phyloP scores from a whole-genome alignment of 1,140 invertebrate genomes.

The Heterodera carotae region DNA sequence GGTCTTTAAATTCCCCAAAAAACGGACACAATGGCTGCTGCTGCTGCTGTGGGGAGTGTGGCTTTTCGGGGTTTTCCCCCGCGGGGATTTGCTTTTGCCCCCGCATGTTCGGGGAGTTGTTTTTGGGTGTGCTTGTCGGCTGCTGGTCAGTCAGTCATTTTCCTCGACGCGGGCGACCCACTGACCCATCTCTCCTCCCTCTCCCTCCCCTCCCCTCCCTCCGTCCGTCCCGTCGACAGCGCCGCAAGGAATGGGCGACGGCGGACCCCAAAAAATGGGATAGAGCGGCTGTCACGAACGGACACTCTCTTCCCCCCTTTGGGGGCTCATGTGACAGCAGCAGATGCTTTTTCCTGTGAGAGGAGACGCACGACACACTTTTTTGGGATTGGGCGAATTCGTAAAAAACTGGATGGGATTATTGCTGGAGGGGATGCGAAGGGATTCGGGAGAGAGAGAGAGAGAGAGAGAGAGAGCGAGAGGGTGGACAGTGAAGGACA shows the following conservation, averaged over 20 bases:
- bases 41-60: too few species aligned
- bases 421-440: background rate
- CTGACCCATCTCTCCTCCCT: background rate
- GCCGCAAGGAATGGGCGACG: background rate
- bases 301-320: background rate
- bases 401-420: background rate
- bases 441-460: background rate
- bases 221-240: too few species aligned
- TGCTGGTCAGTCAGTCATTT: background rate
- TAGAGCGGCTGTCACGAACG: constrained; percentile 1
- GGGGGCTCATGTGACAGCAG: background rate
- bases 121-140: background rate
- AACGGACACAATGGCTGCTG: background rate
- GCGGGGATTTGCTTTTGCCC: background rate
- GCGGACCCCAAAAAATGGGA: background rate
- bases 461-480: background rate
- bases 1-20: background rate
- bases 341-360: background rate
- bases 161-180: background rate
- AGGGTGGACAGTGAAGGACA: too few species aligned
- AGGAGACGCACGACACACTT: background rate
- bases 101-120: background rate
- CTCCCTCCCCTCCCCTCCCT: too few species aligned
- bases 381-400: constrained; percentile 4
- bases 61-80: background rate